A percentile compares a stretch with the other conserved stretches of the same genome.
phyloP scores from a whole-genome alignment of 2,113 vertebrate species.

The Dolichotis patagonum region DNA sequence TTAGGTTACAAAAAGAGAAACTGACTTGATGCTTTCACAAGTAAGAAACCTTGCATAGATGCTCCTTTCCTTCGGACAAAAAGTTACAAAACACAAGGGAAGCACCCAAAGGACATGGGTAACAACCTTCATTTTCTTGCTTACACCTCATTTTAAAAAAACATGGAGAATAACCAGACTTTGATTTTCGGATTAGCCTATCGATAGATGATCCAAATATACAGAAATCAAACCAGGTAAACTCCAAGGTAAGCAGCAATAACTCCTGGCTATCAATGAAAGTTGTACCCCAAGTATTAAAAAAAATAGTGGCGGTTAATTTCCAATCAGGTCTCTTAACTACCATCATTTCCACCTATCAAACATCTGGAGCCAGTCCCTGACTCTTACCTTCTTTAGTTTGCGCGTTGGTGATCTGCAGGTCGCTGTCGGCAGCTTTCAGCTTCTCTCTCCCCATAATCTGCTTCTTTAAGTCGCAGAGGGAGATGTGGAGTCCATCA shows the following conservation, averaged over 20 bases:
- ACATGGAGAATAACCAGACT: not conserved
- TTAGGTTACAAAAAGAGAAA: not conserved
- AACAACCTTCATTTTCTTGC: not conserved
- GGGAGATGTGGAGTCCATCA: slow-evolving; percentile 95
- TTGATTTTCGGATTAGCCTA: not conserved
- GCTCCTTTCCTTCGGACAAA: not conserved
- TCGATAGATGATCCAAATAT: not conserved
- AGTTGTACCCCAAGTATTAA: not conserved
- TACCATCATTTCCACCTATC: not conserved
- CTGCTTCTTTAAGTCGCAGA: slow-evolving; percentile 95
- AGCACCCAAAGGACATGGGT: not conserved
- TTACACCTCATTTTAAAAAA: not conserved
- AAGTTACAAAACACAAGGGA: not conserved
- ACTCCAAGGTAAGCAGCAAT: not conserved
- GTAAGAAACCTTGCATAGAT: not conserved
- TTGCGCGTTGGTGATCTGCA: slow-evolving; percentile 97
- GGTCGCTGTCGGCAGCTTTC: slow-evolving; percentile 95
- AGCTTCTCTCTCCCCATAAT: slow-evolving; percentile 98
- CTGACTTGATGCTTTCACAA: not conserved
- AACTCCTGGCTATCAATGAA: not conserved
- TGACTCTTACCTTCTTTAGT: slow-evolving; percentile 94
- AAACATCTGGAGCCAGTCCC: not conserved
- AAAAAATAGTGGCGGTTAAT: slow-evolving; percentile 33
- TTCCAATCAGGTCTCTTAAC: not conserved
- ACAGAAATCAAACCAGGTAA: not conserved